Conservation (phyloP, 2,797 vertebrate genomes). For the Semotilus atromaculatus region DNA sequence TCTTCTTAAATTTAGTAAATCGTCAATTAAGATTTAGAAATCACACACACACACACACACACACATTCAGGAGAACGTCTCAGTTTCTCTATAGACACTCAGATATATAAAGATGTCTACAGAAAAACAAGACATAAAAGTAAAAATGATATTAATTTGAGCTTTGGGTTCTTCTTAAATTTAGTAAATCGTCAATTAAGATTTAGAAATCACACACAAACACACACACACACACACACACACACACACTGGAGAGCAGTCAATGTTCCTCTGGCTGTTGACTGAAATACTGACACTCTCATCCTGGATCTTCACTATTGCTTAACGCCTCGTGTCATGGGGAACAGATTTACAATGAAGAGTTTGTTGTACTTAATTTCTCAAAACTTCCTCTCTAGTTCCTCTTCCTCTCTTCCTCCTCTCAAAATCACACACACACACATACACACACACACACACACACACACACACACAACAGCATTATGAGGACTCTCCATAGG, state of each 20-base stretch:
- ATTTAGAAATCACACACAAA: no score
- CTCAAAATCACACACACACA: neutral
- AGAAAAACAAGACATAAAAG: slow-evolving; percentile 42
- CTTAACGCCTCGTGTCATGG: neutral
- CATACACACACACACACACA: no score
- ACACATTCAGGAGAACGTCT: neutral
- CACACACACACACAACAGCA: no score
- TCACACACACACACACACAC: neutral
- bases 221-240: neutral
- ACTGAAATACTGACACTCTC: slow-evolving; percentile 37
- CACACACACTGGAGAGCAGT: neutral
- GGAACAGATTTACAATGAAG: neutral
- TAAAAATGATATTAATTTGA: neutral
- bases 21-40: no score
- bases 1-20: neutral
- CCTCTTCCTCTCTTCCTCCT: no score
- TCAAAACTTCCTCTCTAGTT: neutral
- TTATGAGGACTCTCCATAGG: no score
- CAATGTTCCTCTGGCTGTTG: slow-evolving; percentile 15
- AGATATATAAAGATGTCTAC: slow-evolving; percentile 57
- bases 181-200: no score
- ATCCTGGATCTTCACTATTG: slow-evolving; percentile 32
- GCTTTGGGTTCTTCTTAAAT: neutral
- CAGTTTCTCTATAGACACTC: slow-evolving; percentile 70
- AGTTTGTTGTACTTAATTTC: neutral